Base-by-base conservation (phyloP, 2,888 invertebrate species). In the Synanthedon tipuliformis region DNA sequence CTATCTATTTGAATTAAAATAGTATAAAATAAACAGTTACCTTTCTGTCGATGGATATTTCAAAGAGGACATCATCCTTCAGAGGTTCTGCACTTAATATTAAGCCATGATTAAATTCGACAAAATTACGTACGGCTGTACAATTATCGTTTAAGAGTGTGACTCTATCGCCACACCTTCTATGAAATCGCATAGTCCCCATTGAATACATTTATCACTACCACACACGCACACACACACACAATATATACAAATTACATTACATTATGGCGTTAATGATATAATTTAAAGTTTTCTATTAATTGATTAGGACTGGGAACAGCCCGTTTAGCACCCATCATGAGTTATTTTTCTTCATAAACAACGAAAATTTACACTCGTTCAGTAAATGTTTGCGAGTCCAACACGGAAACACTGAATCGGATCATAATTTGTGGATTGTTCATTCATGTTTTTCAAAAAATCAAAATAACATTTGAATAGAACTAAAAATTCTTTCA, bases 41-140 rank as follows among this genome's bases (percentile, higher is more conserved):
- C 92, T 96, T 96, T 84, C 93, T 92, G 73, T 96, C 95, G 69
- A 96, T 93, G 67, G 92, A 91, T 58, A 96, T 92, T 89, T 95
- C 95, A 75, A 96, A 96, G 54, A 95, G 81, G 58, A 93, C 90
- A 87, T 96, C 94, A 75, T 95, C 94, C 57, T 89, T 84, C 34
- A 96, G 83, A 3, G 95, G 94, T 63, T 94, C 92, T 4, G 92
- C 91, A 66, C 95, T 94, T 60, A 96, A 89, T 27, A 95, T 95
- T 60, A 96, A 81, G n/a, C 95, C 96, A 84, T 95, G 93, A 78
- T 95, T 95, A 72, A 94, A 96, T 73, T 95, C 95, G 53, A 93
- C 92, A 65, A 92, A 91, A 72, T 92, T 92, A 64, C 95, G 88
- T 57, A 92, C 89, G 15, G 96, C 96, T 40, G 96, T 96, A 56